These are phyloP conservation scores for Strongylocentrotus purpuratus DNA, from an alignment of 35 echinoderm and acorn worm genomes.

Conservation along the genomic window DNA sequence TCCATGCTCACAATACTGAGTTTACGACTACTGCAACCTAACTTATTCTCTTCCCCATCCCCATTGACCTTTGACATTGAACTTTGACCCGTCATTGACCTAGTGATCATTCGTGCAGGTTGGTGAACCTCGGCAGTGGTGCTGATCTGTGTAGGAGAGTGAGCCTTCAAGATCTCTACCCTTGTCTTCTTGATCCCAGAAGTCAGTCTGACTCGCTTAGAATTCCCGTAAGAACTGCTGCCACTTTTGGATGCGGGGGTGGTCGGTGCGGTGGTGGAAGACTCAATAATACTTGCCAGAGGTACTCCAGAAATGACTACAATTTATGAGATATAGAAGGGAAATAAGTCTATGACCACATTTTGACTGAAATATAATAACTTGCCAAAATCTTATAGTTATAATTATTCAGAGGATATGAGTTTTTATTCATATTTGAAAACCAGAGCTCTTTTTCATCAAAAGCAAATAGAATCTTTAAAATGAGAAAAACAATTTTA, in stretches of 20 bases:
- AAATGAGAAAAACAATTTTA: too few species aligned
- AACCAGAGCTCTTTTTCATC: too few species aligned
- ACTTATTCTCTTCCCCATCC: background rate
- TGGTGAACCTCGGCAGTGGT: background rate
- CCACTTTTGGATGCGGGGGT: background rate
- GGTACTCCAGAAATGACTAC: background rate
- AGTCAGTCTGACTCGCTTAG: background rate
- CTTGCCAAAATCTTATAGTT: background rate
- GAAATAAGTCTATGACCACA: background rate
- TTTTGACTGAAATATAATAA: background rate
- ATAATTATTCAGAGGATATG: background rate
- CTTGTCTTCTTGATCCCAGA: background rate
- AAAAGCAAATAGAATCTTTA: too few species aligned
- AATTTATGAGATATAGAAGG: background rate
- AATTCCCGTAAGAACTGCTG: background rate
- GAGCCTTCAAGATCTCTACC: background rate
- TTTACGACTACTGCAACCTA: background rate
- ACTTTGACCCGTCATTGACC: constrained; percentile 17
- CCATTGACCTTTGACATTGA: background rate
- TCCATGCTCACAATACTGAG: constrained; percentile 25
- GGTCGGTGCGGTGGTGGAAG: background rate
- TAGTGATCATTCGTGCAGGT: background rate
- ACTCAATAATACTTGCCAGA: constrained; percentile 1
- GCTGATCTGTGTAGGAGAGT: background rate
- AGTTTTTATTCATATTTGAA: too few species aligned